Evolutionary conservation across 2,888 invertebrate genomes (phyloP).

Genomic region (Odontocerum albicorne): DNA sequence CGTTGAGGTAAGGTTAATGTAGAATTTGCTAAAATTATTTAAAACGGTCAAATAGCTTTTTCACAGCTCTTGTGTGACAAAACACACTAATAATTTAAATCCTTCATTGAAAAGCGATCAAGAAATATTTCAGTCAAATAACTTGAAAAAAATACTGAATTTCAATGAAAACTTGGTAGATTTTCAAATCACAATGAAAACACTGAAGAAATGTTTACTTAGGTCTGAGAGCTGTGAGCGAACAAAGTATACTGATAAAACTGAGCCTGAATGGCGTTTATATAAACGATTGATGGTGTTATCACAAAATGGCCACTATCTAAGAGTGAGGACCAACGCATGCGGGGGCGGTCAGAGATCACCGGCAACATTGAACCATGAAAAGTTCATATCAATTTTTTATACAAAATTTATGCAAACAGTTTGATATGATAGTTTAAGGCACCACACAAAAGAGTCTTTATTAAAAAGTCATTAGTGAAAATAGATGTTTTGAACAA

Average conservation of each 20-base stretch:
- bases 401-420: constrained; percentile 17
- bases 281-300: constrained; percentile 12
- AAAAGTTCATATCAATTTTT: constrained; percentile 13
- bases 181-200: no score
- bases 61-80: constrained; percentile 11
- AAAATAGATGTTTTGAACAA: no score
- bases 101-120: constrained; percentile 27
- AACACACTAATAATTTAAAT: constrained; percentile 25
- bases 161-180: neutral
- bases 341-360: constrained; percentile 35
- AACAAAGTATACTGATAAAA: constrained; percentile 9
- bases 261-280: constrained; percentile 4
- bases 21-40: neutral
- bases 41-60: neutral
- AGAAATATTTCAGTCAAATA: constrained; percentile 1
- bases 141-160: neutral
- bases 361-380: constrained; percentile 21
- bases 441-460: no score
- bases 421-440: no score
- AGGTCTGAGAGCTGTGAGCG: neutral
- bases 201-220: neutral
- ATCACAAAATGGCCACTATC: constrained; percentile 1
- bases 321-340: constrained; percentile 5
- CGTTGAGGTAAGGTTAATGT: neutral
- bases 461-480: no score